phyloP scores from a whole-genome alignment of 2,888 invertebrate species.

The Patella ulyssiponensis region DNA sequence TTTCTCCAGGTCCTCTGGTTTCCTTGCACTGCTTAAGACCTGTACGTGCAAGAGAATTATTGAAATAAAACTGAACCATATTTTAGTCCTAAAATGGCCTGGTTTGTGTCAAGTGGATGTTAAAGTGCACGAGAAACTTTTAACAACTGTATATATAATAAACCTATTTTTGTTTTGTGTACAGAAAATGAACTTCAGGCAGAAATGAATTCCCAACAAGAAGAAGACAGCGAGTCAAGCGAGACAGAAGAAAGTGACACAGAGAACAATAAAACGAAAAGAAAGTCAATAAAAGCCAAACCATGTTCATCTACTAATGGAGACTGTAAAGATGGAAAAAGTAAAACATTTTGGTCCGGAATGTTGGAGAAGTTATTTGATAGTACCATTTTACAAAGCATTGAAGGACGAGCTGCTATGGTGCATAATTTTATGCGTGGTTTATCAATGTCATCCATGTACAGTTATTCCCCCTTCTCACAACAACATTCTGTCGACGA shows the following conservation, averaged over 20 bases:
- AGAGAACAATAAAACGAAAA: background rate
- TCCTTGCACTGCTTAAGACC: too few species aligned
- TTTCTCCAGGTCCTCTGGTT: too few species aligned
- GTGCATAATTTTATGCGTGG: slow-evolving; percentile 73
- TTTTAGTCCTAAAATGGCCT: too few species aligned
- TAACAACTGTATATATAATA: too few species aligned
- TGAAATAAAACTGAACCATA: too few species aligned
- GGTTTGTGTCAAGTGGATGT: too few species aligned
- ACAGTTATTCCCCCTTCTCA: slow-evolving; percentile 71
- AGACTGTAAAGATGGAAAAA: slow-evolving; percentile 24
- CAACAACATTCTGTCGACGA: slow-evolving; percentile 11
- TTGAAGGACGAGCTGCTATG: slow-evolving; percentile 72
- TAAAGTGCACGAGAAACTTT: too few species aligned
- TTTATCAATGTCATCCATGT: slow-evolving; percentile 67
- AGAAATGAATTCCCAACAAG: slow-evolving; percentile 49
- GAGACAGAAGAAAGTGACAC: slow-evolving; percentile 33
- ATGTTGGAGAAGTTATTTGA: slow-evolving; percentile 47
- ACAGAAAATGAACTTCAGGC: slow-evolving; percentile 54
- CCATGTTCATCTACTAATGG: slow-evolving; percentile 21
- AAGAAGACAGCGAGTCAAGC: slow-evolving; percentile 45
- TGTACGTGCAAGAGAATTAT: too few species aligned
- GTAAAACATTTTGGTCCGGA: slow-evolving; percentile 46
- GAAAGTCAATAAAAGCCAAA: slow-evolving; percentile 16
- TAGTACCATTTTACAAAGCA: slow-evolving; percentile 64
- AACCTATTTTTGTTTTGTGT: background rate